A percentile compares a stretch with the other conserved stretches of the same genome.
phyloP scores from a whole-genome alignment of 2,113 vertebrate genomes.

The Zosterops lateralis region DNA sequence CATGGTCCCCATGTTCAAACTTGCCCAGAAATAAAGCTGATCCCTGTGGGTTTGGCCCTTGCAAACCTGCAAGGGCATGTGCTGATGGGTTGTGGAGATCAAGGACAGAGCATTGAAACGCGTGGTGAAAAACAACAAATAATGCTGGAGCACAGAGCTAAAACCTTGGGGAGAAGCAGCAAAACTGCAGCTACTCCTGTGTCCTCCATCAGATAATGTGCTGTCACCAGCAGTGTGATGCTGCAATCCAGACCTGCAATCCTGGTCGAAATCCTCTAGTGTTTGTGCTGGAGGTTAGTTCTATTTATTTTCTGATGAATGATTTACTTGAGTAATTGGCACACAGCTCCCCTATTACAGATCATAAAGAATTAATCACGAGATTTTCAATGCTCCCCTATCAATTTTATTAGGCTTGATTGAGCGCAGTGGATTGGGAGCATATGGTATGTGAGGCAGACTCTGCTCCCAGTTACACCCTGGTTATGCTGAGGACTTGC shows the following conservation, averaged over 20 bases:
- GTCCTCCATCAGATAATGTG: background rate
- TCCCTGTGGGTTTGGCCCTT: background rate
- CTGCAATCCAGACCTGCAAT: slow-evolving; percentile 48
- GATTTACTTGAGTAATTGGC: slow-evolving; percentile 68
- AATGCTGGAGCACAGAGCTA: background rate
- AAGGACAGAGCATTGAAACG: background rate
- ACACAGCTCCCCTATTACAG: slow-evolving; percentile 60
- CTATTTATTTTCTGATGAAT: slow-evolving; percentile 70
- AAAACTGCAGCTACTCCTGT: background rate
- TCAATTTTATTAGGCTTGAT: slow-evolving; percentile 68
- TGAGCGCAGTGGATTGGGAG: slow-evolving; percentile 40
- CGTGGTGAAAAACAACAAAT: background rate
- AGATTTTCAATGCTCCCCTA: slow-evolving; percentile 62
- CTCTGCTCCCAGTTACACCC: slow-evolving; percentile 36
- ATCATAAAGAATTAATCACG: slow-evolving; percentile 69
- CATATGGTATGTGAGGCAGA: slow-evolving; percentile 37
- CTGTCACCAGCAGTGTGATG: background rate
- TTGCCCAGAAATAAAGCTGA: background rate
- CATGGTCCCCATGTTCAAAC: background rate
- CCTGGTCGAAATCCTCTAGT: slow-evolving; percentile 43
- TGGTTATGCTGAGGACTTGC: background rate
- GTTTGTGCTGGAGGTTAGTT: slow-evolving; percentile 65
- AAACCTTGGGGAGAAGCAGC: background rate
- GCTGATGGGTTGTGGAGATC: background rate
- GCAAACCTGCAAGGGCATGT: background rate